phyloP scores from a whole-genome alignment of 2,113 vertebrate genomes.

The Dendrocopos noguchii region DNA sequence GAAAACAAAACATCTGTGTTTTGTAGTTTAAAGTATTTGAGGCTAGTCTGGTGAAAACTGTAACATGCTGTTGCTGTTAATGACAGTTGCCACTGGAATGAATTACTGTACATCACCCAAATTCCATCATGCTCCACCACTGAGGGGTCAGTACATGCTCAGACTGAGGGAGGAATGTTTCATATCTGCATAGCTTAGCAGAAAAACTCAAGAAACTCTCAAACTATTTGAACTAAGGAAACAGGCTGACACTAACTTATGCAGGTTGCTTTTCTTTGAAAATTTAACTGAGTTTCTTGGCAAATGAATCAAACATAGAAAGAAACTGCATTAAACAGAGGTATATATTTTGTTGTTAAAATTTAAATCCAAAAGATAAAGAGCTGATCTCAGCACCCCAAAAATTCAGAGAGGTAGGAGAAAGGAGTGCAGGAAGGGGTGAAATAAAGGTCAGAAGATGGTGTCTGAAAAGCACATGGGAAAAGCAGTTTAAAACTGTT shows the following conservation, averaged over 20 bases:
- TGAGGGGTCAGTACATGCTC: conserved; percentile 20
- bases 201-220: background rate
- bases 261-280: background rate
- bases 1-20: background rate
- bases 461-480: background rate
- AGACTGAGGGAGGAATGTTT: conserved; percentile 17
- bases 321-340: background rate
- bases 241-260: background rate
- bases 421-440: background rate
- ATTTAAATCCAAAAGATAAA: background rate
- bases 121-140: background rate
- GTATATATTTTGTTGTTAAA: background rate
- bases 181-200: conserved; percentile 8
- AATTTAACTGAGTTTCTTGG: background rate
- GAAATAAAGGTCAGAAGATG: background rate
- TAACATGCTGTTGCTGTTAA: background rate
- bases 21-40: background rate
- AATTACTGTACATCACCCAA: background rate
- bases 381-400: background rate
- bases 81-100: background rate
- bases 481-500: conserved; percentile 14
- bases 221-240: background rate
- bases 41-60: background rate
- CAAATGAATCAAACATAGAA: background rate
- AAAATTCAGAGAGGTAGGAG: background rate